Evolutionary conservation across 2,797 vertebrate genomes (phyloP).

Genomic region (Hippopotamyrus pictus): DNA sequence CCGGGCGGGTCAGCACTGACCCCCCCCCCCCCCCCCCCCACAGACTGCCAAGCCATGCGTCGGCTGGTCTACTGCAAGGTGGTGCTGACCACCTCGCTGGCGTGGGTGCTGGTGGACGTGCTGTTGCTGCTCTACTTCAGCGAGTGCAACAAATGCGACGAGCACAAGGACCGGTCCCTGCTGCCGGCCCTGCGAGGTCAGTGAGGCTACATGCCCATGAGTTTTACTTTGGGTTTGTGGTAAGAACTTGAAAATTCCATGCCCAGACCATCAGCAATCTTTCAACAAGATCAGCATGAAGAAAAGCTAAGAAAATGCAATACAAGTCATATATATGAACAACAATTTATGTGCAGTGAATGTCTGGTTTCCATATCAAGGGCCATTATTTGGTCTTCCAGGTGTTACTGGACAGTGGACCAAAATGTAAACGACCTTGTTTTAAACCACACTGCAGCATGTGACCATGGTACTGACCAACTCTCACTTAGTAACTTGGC

Average conservation of each 20-base stretch:
- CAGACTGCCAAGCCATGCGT: slow-evolving; percentile 65
- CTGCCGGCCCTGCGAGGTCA: slow-evolving; percentile 88
- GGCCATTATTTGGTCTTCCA: background rate
- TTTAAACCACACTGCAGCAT: background rate
- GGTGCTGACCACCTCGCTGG: slow-evolving; percentile 89
- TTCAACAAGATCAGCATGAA: background rate
- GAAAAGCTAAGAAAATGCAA: background rate
- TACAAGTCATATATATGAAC: background rate
- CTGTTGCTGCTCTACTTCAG: slow-evolving; percentile 91
- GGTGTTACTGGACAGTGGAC: background rate
- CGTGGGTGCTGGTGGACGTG: slow-evolving; percentile 90
- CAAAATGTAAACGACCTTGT: background rate
- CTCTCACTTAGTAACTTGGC: background rate
- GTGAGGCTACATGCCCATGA: background rate
- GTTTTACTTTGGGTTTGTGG: background rate
- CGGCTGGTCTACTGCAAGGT: slow-evolving; percentile 90
- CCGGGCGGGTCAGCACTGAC: background rate
- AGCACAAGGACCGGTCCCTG: slow-evolving; percentile 81
- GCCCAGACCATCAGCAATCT: background rate
- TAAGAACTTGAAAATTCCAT: background rate
- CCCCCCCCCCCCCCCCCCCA: background rate
- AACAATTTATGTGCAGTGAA: background rate
- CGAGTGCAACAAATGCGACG: slow-evolving; percentile 90
- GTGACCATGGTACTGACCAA: background rate
- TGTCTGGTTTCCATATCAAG: background rate